A percentile compares a stretch with the other conserved stretches of the same genome.
Conservation (phyloP, 2,113 vertebrate species). For the Paramisgurnus dabryanus region DNA sequence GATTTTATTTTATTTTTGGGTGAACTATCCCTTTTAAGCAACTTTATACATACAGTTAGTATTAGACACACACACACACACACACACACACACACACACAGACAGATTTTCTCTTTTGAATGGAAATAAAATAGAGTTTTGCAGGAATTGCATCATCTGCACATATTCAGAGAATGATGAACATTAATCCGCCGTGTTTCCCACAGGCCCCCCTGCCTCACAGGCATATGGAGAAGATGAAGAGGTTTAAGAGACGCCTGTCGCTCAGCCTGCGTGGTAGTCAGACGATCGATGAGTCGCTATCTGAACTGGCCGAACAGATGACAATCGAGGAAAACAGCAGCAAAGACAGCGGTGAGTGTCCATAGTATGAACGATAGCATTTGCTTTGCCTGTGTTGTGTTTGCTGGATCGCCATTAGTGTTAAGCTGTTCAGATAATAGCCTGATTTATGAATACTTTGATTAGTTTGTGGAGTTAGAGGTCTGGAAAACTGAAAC, state of each 20-base stretch:
- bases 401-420: neutral
- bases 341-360: constrained; percentile 93
- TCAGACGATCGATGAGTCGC: constrained; percentile 95
- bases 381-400: constrained; percentile 16
- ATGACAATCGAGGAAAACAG: constrained; percentile 98
- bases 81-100: neutral
- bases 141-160: no score
- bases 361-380: neutral
- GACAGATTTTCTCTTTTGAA: neutral
- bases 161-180: neutral
- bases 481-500: constrained; percentile 33
- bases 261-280: constrained; percentile 94
- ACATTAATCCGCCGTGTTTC: neutral
- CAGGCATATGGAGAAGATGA: constrained; percentile 86
- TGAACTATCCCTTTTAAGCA: no score
- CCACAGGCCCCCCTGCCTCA: constrained; percentile 78
- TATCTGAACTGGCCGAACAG: constrained; percentile 97
- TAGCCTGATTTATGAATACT: constrained; percentile 17
- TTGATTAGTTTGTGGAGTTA: constrained; percentile 37
- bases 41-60: no score
- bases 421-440: constrained; percentile 28
- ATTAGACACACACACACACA: neutral
- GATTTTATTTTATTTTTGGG: no score
- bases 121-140: neutral
- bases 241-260: constrained; percentile 95